Percentiles rank a stretch among this genome's conserved stretches.
Evolutionary conservation across 2,113 vertebrate genomes (phyloP).

Genomic region (Upupa epops): DNA sequence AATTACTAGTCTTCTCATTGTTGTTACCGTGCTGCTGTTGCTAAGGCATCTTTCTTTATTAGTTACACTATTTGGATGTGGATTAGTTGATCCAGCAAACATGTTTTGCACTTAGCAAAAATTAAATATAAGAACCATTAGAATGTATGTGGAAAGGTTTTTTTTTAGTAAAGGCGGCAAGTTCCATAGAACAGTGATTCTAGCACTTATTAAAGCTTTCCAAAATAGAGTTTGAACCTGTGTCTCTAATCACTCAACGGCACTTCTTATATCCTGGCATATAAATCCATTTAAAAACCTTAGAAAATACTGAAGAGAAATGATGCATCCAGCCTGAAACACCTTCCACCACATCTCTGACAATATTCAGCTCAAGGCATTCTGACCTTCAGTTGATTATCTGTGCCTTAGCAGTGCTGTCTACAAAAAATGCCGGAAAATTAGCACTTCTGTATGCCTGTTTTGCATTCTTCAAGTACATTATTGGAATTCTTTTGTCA

Average conservation of each 20-base stretch:
- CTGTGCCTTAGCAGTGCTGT: slow-evolving; percentile 34
- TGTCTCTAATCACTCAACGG: slow-evolving; percentile 66
- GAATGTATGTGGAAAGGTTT: slow-evolving; percentile 18
- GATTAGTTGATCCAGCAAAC: slow-evolving; percentile 42
- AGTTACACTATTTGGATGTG: slow-evolving; percentile 27
- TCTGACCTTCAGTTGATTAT: slow-evolving; percentile 60
- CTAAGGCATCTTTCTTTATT: slow-evolving; percentile 43
- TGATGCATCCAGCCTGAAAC: slow-evolving; percentile 9
- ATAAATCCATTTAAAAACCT: slow-evolving; percentile 70
- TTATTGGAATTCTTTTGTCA: slow-evolving; percentile 70
- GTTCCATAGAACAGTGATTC: slow-evolving; percentile 62
- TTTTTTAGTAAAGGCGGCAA: slow-evolving; percentile 33
- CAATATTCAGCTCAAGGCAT: slow-evolving; percentile 44
- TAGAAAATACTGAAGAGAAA: slow-evolving; percentile 29
- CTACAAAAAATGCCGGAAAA: slow-evolving; percentile 64
- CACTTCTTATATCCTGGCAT: slow-evolving; percentile 38
- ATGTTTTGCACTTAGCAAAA: slow-evolving; percentile 31
- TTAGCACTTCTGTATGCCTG: slow-evolving; percentile 63
- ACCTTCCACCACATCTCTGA: slow-evolving; percentile 10
- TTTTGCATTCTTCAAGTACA: slow-evolving; percentile 69
- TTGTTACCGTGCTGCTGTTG: slow-evolving; percentile 37
- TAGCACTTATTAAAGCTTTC: slow-evolving; percentile 66
- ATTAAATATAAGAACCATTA: slow-evolving; percentile 47
- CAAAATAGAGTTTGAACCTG: slow-evolving; percentile 56
- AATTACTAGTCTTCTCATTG: neutral